A percentile compares a stretch with the other conserved stretches of the same genome.
Conservation (phyloP, 2,888 invertebrate genomes). For the Epistrophella euchroma region DNA sequence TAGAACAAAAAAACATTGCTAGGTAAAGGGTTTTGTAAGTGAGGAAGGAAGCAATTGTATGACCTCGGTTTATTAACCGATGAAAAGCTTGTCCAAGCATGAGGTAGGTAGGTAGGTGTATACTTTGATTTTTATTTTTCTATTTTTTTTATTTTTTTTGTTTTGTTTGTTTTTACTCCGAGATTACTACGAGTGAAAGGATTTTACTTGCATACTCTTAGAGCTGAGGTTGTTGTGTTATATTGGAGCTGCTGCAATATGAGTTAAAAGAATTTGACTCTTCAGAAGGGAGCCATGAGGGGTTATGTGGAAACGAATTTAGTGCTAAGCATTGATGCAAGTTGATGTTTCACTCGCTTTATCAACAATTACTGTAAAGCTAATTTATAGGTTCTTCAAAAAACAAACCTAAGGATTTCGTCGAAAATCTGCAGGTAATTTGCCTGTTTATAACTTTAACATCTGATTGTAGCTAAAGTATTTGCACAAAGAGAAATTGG, state of each 20-base stretch:
- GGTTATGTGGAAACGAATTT: constrained; percentile 15
- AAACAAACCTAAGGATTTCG: not conserved
- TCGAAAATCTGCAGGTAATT: too few species aligned
- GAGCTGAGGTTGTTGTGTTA: constrained; percentile 33
- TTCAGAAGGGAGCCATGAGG: constrained; percentile 20
- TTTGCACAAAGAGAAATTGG: too few species aligned
- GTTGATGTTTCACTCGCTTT: not conserved
- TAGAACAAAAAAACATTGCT: constrained; percentile 33
- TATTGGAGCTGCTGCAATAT: constrained; percentile 39
- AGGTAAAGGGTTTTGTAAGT: constrained; percentile 38
- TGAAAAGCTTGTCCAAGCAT: constrained; percentile 71
- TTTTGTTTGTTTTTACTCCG: constrained; percentile 36
- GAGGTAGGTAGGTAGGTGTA: constrained; percentile 43
- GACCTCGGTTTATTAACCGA: constrained; percentile 75
- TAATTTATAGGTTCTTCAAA: not conserved
- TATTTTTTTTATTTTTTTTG: not conserved
- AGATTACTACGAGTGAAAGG: constrained; percentile 68
- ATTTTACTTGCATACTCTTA: constrained; percentile 59
- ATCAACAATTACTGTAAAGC: not conserved
- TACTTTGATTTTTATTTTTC: constrained; percentile 27
- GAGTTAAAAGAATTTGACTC: constrained; percentile 50
- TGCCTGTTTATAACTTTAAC: too few species aligned
- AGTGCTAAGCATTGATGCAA: constrained; percentile 6
- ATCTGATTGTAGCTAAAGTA: too few species aligned
- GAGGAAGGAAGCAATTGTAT: constrained; percentile 74